A percentile compares a stretch with the other conserved stretches of the same genome.
phyloP scores from a whole-genome alignment of 92 coral and sea anemone genomes.

The Phenganax marumi region DNA sequence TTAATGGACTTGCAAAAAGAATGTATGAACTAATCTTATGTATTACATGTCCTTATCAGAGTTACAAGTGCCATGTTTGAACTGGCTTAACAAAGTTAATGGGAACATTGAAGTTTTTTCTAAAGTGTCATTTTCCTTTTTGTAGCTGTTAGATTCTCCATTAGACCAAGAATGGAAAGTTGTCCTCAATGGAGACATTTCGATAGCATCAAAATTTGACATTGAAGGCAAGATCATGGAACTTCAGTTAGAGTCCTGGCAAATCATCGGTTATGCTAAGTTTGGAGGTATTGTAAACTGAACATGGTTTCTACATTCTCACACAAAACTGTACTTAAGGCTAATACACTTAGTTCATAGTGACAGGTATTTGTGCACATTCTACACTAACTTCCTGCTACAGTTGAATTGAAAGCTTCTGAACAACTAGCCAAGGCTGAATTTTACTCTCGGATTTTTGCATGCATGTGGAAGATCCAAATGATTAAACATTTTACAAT shows the following conservation, averaged over 20 bases:
- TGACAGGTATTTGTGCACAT: background rate
- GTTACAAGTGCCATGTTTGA: too few species aligned
- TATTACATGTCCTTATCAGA: too few species aligned
- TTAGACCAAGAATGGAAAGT: slow-evolving; percentile 27
- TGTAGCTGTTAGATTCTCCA: slow-evolving; percentile 31
- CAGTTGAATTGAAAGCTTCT: too few species aligned
- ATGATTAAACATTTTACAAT: too few species aligned
- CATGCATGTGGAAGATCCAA: too few species aligned
- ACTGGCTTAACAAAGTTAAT: too few species aligned
- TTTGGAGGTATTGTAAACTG: slow-evolving; percentile 20
- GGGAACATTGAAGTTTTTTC: background rate
- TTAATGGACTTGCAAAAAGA: too few species aligned
- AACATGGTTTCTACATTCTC: background rate
- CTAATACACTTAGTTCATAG: background rate
- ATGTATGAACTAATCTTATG: too few species aligned
- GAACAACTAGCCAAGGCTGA: too few species aligned
- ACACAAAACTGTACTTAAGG: background rate
- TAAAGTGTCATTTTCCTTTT: background rate
- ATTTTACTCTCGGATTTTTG: too few species aligned
- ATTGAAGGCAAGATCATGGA: slow-evolving; percentile 16
- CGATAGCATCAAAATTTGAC: background rate
- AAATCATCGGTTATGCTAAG: slow-evolving; percentile 21
- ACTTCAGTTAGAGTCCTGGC: background rate
- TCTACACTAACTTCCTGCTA: too few species aligned
- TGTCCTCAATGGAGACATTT: slow-evolving; percentile 15